phyloP scores from a whole-genome alignment of 2,888 invertebrate species.

The Atrina japonica region DNA sequence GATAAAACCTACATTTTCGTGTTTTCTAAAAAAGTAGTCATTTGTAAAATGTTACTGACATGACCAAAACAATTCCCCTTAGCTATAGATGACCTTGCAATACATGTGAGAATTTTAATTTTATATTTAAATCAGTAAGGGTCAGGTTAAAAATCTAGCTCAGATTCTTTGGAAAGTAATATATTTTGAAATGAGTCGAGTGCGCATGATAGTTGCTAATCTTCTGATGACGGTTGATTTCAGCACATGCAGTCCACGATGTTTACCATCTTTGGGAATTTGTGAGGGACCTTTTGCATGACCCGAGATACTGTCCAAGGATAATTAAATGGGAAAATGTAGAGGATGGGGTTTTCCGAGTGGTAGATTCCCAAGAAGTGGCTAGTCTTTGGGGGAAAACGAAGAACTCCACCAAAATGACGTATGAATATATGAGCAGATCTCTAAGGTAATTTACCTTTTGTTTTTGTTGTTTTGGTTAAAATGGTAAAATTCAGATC shows the following conservation, averaged over 20 bases:
- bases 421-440: constrained; percentile 94
- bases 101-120: no score
- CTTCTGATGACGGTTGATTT: constrained; percentile 1
- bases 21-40: no score
- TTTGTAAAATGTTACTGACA: no score
- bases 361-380: constrained; percentile 92
- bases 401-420: constrained; percentile 92
- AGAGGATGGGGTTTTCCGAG: constrained; percentile 91
- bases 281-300: constrained; percentile 89
- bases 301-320: constrained; percentile 89
- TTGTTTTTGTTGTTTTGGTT: constrained; percentile 32
- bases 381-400: constrained; percentile 93
- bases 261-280: constrained; percentile 88
- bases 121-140: no score
- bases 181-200: no score
- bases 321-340: constrained; percentile 94
- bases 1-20: no score
- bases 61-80: no score
- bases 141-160: no score
- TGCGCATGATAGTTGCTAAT: no score
- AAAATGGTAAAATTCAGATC: background rate
- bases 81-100: no score
- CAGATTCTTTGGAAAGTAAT: no score
- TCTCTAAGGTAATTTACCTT: constrained; percentile 87
- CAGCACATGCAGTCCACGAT: constrained; percentile 36